phyloP scores from a whole-genome alignment of 2,888 invertebrate genomes.

The Petrophora chlorosata region DNA sequence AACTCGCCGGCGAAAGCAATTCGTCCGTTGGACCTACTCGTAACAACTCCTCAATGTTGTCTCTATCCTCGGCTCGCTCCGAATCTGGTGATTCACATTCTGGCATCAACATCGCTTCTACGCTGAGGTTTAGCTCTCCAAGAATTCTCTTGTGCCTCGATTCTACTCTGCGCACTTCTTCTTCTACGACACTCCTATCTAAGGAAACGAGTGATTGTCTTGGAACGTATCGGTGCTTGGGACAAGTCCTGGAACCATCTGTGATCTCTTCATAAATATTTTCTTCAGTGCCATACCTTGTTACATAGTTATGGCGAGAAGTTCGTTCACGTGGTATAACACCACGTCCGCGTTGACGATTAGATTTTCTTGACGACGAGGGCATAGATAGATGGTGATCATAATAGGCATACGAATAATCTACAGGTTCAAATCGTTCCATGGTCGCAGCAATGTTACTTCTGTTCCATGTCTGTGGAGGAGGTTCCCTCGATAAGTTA shows the following conservation, averaged over 20 bases:
- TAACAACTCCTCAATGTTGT: constrained; percentile 86
- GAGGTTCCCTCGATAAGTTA: constrained; percentile 70
- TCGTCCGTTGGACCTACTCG: constrained; percentile 89
- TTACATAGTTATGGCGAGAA: constrained; percentile 88
- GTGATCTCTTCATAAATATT: constrained; percentile 92
- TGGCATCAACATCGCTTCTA: constrained; percentile 96
- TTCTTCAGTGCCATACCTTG: constrained; percentile 92
- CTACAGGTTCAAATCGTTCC: constrained; percentile 87
- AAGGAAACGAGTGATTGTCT: constrained; percentile 86
- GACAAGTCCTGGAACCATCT: constrained; percentile 83
- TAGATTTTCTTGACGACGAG: constrained; percentile 74
- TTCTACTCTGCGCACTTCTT: constrained; percentile 93
- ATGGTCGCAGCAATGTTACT: constrained; percentile 86
- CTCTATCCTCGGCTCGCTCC: constrained; percentile 85
- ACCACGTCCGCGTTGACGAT: constrained; percentile 75
- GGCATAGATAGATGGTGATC: constrained; percentile 88
- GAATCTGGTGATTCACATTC: constrained; percentile 86
- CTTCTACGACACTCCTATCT: constrained; percentile 89
- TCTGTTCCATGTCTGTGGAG: constrained; percentile 84
- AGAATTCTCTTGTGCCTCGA: constrained; percentile 92
- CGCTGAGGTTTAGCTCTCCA: constrained; percentile 93
- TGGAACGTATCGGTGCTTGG: constrained; percentile 76
- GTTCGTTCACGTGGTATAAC: constrained; percentile 69
- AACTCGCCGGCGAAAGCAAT: constrained; percentile 87
- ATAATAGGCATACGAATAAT: constrained; percentile 93